Evolutionary conservation across 2,888 invertebrate genomes (phyloP).

Genomic region (Pammene aurita): DNA sequence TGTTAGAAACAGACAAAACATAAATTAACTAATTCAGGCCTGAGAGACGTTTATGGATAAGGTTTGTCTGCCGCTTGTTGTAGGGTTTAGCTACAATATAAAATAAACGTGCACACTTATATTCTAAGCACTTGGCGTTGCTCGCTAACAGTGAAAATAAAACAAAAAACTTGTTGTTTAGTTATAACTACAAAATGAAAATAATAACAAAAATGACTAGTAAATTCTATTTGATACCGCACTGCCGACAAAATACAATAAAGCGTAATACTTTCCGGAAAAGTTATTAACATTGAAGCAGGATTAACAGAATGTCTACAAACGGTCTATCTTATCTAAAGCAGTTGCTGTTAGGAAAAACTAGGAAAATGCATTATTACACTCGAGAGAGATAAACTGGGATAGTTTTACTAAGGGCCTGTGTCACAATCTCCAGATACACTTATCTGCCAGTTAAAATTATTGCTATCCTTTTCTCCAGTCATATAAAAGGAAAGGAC

Average conservation of each 20-base stretch:
- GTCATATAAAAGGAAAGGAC: no score
- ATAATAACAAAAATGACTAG: constrained; percentile 17
- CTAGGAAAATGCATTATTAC: no score
- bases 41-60: no score
- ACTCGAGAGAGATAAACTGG: no score
- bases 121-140: constrained; percentile 57
- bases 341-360: no score
- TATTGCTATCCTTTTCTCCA: no score
- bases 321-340: constrained; percentile 10
- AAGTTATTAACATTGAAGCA: neutral
- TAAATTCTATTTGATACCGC: constrained; percentile 25
- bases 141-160: constrained; percentile 61
- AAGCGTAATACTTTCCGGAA: constrained; percentile 10
- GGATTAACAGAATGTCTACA: neutral
- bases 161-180: constrained; percentile 40
- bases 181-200: constrained; percentile 39
- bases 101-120: constrained; percentile 13
- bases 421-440: no score
- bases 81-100: neutral
- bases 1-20: no score
- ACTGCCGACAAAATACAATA: constrained; percentile 21
- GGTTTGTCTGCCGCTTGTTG: no score
- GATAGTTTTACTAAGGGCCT: no score
- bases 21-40: no score
- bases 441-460: no score